phyloP scores from a whole-genome alignment of 2,797 vertebrate species.

The Sardinella longiceps region DNA sequence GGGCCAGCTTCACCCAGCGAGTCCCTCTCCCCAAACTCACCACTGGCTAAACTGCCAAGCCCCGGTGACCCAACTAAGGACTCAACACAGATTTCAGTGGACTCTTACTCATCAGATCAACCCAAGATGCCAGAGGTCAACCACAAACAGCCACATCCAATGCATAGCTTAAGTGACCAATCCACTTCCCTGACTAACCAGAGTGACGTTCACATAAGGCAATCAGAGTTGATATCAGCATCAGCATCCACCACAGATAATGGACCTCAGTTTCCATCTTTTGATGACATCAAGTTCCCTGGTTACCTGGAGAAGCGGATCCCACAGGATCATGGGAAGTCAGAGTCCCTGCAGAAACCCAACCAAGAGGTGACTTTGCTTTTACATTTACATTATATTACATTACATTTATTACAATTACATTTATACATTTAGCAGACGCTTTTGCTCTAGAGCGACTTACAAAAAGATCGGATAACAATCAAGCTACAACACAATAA shows the following conservation, averaged over 20 bases:
- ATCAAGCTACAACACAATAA: too few relatives aligned
- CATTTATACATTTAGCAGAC: too few relatives aligned
- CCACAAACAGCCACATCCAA: background rate
- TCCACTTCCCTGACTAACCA: background rate
- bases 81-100: background rate
- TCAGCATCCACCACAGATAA: slow-evolving; percentile 63
- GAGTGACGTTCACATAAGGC: background rate
- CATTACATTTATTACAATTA: too few relatives aligned
- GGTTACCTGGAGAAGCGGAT: slow-evolving; percentile 82
- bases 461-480: too few relatives aligned
- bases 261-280: slow-evolving; percentile 71
- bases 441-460: too few relatives aligned
- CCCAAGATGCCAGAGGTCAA: background rate
- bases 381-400: too few relatives aligned
- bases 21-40: background rate
- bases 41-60: background rate
- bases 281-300: slow-evolving; percentile 77
- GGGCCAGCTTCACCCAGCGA: slow-evolving; percentile 55
- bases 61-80: slow-evolving; percentile 19
- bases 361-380: slow-evolving; percentile 61
- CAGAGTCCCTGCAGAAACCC: slow-evolving; percentile 61
- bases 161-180: background rate
- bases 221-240: background rate
- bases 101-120: background rate
- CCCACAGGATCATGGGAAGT: slow-evolving; percentile 68